These are phyloP conservation scores for Camponotus vicinus DNA, from an alignment of 1,140 invertebrate genomes.

Conservation along the genomic window DNA sequence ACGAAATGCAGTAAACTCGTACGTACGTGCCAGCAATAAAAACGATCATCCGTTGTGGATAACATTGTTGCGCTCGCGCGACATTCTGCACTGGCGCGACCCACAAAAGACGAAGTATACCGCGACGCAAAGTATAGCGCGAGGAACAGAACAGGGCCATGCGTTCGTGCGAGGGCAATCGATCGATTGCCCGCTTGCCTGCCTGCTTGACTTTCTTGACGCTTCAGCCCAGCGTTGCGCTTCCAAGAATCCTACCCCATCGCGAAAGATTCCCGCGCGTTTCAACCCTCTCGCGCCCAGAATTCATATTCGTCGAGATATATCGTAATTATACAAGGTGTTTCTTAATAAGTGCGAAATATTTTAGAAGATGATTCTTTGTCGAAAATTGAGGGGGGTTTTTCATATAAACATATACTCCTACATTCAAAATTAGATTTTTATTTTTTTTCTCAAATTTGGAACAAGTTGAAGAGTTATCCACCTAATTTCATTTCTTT, in stretches of 20 bases:
- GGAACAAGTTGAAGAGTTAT: too few relatives aligned
- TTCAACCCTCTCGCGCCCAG: slow-evolving; percentile 15
- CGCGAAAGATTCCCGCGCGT: neutral
- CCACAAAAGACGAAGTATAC: slow-evolving; percentile 73
- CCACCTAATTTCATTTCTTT: too few relatives aligned
- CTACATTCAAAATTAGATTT: too few relatives aligned
- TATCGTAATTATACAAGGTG: neutral
- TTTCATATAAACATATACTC: too few relatives aligned
- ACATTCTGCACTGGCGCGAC: slow-evolving; percentile 67
- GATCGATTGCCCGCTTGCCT: slow-evolving; percentile 72
- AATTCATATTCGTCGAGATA: neutral
- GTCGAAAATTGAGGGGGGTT: too few relatives aligned
- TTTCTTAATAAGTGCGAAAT: too few relatives aligned
- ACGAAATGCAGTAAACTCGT: too few relatives aligned
- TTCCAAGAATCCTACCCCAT: slow-evolving; percentile 38
- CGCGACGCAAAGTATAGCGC: slow-evolving; percentile 65
- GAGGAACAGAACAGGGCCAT: slow-evolving; percentile 70
- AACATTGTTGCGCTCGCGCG: slow-evolving; percentile 59
- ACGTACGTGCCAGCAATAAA: neutral
- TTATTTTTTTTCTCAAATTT: too few relatives aligned
- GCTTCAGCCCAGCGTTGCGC: slow-evolving; percentile 54
- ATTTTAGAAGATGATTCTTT: too few relatives aligned
- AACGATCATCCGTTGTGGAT: neutral
- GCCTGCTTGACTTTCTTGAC: slow-evolving; percentile 66
- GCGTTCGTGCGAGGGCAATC: slow-evolving; percentile 75